These are phyloP conservation scores for Sarcophaga bullata DNA, from an alignment of 1,140 invertebrate genomes.

Conservation along the genomic window DNA sequence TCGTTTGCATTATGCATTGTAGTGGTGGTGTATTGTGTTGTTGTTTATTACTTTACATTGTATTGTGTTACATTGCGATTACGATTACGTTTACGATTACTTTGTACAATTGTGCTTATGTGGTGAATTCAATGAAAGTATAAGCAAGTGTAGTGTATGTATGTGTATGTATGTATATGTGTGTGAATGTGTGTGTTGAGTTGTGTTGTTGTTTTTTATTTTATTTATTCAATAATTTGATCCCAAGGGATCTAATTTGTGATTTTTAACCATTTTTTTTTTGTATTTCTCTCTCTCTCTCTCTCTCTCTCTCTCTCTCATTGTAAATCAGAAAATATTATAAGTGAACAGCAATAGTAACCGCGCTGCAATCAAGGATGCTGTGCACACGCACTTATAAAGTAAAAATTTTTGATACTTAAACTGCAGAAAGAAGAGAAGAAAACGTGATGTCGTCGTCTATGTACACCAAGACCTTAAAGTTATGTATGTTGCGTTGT, in stretches of 20 bases:
- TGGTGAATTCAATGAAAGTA: no score
- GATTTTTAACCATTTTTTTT: conserved; percentile 19
- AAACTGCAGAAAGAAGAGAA: no score
- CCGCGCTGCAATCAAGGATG: no score
- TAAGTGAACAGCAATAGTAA: no score
- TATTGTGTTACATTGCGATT: neutral
- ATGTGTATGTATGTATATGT: no score
- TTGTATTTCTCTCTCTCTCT: no score
- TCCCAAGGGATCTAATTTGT: conserved; percentile 26
- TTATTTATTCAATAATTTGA: conserved; percentile 22
- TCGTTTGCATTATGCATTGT: neutral
- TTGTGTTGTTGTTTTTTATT: neutral
- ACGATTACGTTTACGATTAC: no score
- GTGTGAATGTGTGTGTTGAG: no score
- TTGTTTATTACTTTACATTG: neutral
- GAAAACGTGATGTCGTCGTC: neutral
- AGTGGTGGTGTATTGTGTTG: neutral
- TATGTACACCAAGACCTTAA: neutral
- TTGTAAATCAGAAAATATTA: no score
- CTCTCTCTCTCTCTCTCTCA: no score
- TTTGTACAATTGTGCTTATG: no score
- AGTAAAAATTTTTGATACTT: neutral
- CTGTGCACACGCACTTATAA: neutral
- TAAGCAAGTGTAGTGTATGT: no score
- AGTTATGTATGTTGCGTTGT: neutral